phyloP scores from a whole-genome alignment of 2,113 vertebrate species.

The Melozone crissalis region DNA sequence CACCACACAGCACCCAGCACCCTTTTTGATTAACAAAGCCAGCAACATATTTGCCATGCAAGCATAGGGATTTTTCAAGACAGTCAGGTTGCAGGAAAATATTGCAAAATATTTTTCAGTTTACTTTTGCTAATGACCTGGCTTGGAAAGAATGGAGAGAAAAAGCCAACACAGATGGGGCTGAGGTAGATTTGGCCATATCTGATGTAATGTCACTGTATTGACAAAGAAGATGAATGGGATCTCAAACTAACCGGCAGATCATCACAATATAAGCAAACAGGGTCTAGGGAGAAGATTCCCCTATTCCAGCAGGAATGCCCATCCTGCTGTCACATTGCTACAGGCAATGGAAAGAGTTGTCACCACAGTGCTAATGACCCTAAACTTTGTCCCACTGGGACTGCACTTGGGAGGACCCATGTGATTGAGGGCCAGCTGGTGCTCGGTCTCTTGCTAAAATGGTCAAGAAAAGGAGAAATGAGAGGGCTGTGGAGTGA shows the following conservation, averaged over 20 bases:
- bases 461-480: not conserved
- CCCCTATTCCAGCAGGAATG: not conserved
- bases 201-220: not conserved
- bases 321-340: not conserved
- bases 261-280: not conserved
- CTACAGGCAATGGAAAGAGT: not conserved
- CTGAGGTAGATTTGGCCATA: constrained; percentile 57
- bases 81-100: not conserved
- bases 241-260: not conserved
- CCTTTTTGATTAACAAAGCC: not conserved
- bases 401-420: rapidly evolving
- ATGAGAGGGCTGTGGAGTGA: not conserved
- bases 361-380: not conserved
- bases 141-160: not conserved
- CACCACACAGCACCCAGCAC: not conserved
- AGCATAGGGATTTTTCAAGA: not conserved
- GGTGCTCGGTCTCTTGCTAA: not conserved
- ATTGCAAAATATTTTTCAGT: not conserved
- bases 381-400: not conserved
- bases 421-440: not conserved
- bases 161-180: not conserved
- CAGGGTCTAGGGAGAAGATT: not conserved
- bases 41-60: constrained; percentile 2
- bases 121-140: not conserved
- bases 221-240: not conserved